Conservation (phyloP, 1,140 invertebrate genomes). For the Helicoverpa armigera region DNA sequence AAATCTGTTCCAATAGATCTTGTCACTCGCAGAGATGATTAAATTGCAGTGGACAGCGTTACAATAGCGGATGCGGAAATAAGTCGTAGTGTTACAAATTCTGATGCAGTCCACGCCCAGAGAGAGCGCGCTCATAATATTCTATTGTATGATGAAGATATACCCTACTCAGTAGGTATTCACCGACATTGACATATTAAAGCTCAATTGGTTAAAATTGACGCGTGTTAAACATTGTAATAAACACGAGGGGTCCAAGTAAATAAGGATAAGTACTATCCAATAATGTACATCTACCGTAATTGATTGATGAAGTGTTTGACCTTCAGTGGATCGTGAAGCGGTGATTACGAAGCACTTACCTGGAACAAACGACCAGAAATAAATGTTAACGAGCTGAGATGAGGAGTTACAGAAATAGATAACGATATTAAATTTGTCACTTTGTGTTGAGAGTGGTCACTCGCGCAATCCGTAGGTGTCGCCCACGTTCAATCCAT, state of each 20-base stretch:
- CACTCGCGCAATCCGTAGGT: conserved; percentile 68
- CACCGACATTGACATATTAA: conserved; percentile 29
- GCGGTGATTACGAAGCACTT: conserved; percentile 49
- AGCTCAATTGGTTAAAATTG: conserved; percentile 38
- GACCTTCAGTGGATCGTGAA: conserved; percentile 47
- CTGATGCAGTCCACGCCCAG: conserved; percentile 37
- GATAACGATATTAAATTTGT: conserved; percentile 74
- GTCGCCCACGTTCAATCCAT: conserved; percentile 75
- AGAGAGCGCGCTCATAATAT: conserved; percentile 44
- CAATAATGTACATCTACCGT: neutral
- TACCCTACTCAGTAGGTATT: conserved; percentile 48
- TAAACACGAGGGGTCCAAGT: conserved; percentile 21
- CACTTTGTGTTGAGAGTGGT: conserved; percentile 69
- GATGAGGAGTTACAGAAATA: conserved; percentile 65
- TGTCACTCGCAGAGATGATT: conserved; percentile 75
- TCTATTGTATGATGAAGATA: conserved; percentile 38
- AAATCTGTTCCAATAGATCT: conserved; percentile 78
- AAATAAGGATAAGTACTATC: conserved; percentile 40
- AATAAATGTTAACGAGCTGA: conserved; percentile 56
- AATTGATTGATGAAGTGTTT: conserved; percentile 49
- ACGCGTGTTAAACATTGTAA: conserved; percentile 46
- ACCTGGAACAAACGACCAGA: conserved; percentile 67
- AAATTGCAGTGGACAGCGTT: conserved; percentile 75
- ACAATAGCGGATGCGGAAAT: conserved; percentile 75
- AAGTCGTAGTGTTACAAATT: conserved; percentile 70